Conservation (phyloP, 2,888 invertebrate genomes). For the Pilophorus perplexus region DNA sequence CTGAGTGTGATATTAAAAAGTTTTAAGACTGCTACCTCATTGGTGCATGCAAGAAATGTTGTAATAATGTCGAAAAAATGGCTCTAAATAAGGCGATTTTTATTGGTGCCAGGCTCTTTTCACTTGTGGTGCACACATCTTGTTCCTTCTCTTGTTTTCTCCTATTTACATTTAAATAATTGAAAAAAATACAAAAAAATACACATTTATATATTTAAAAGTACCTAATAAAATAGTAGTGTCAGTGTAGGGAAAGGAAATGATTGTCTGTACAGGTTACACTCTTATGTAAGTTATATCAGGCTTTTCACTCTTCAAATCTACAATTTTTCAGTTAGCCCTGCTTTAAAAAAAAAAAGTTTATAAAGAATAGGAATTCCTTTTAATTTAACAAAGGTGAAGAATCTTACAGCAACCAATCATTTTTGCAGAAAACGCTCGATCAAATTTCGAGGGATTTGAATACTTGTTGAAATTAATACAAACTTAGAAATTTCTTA, state of each 20-base stretch:
- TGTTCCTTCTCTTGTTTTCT: constrained; percentile 46
- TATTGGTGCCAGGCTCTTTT: constrained; percentile 46
- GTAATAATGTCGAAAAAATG: constrained; percentile 31
- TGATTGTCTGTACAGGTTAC: constrained; percentile 25
- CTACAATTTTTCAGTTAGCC: constrained; percentile 18
- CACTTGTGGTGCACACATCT: constrained; percentile 47
- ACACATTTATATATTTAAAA: constrained; percentile 38
- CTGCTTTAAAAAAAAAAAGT: neutral
- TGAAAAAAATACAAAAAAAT: neutral
- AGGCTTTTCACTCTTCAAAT: constrained; percentile 4
- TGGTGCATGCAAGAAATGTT: constrained; percentile 47
- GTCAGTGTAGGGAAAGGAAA: constrained; percentile 23
- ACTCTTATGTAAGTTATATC: constrained; percentile 6
- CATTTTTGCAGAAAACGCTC: too few species aligned
- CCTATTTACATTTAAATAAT: constrained; percentile 36
- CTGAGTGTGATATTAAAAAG: constrained; percentile 47
- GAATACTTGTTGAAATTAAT: too few species aligned
- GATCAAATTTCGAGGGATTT: too few species aligned
- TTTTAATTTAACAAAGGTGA: too few species aligned
- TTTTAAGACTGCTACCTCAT: constrained; percentile 47
- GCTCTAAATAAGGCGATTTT: constrained; percentile 36
- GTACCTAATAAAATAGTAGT: constrained; percentile 16
- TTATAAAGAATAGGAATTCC: too few species aligned
- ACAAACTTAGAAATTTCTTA: too few species aligned
- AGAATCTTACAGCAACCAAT: too few species aligned